Evolutionary conservation across 2,888 invertebrate species (phyloP).

Genomic region (Choristoneura rosaceana): DNA sequence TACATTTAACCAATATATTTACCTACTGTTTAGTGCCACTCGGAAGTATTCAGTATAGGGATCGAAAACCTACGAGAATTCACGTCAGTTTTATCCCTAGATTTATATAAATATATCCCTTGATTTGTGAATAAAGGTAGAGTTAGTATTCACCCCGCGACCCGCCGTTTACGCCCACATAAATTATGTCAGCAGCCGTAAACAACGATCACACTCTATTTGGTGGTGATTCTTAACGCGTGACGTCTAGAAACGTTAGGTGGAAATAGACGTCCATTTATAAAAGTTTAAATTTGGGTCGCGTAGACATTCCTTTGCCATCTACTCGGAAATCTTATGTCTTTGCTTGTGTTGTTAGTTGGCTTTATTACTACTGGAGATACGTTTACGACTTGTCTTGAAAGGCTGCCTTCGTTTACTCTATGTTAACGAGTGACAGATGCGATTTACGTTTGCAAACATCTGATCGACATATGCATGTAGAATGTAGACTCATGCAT

Average conservation of each 20-base stretch:
- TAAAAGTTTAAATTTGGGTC: slow-evolving; percentile 29
- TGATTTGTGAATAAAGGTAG: background rate
- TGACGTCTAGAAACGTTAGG: slow-evolving; percentile 31
- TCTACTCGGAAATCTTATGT: slow-evolving; percentile 15
- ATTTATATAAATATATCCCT: background rate
- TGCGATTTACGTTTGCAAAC: slow-evolving; percentile 31
- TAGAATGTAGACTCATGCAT: slow-evolving; percentile 3
- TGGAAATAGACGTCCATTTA: slow-evolving; percentile 34
- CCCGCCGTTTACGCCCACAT: slow-evolving; percentile 60
- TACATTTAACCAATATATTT: no score
- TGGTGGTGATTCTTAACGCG: slow-evolving; percentile 52
- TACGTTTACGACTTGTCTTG: slow-evolving; percentile 9
- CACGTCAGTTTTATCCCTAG: background rate
- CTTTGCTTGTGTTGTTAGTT: slow-evolving; percentile 4
- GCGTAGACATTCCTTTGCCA: slow-evolving; percentile 28
- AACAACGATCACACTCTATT: slow-evolving; percentile 50
- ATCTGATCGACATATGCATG: slow-evolving; percentile 21
- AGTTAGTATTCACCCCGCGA: slow-evolving; percentile 16
- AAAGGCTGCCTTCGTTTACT: slow-evolving; percentile 26
- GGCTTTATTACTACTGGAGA: slow-evolving; percentile 4
- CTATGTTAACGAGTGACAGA: slow-evolving; percentile 21
- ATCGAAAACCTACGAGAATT: background rate
- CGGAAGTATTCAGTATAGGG: no score
- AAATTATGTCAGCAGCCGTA: slow-evolving; percentile 65
- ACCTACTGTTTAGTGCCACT: no score